These are phyloP conservation scores for Pararge aegeria DNA, from an alignment of 1,140 invertebrate species.

Conservation along the genomic window DNA sequence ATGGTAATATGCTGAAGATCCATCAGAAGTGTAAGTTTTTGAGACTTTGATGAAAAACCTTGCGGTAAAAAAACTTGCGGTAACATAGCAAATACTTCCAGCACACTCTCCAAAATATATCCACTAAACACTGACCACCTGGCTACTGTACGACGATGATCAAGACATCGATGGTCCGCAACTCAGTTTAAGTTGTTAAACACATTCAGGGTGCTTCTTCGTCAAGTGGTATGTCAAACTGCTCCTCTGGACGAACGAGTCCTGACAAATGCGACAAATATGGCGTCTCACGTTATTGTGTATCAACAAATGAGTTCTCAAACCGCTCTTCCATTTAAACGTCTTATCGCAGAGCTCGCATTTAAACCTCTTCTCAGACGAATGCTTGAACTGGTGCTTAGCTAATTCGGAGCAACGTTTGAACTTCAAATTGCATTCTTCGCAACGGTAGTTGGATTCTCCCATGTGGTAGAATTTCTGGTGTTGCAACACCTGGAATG, in stretches of 20 bases:
- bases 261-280: conserved; percentile 87
- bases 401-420: conserved; percentile 53
- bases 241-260: conserved; percentile 83
- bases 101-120: no score
- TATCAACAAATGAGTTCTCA: conserved; percentile 22
- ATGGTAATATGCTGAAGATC: no score
- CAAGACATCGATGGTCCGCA: no score
- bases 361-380: conserved; percentile 63
- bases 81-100: no score
- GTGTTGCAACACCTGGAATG: conserved; percentile 34
- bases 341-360: conserved; percentile 50
- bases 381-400: conserved; percentile 77
- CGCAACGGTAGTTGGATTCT: conserved; percentile 53
- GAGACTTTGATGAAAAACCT: no score
- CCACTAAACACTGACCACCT: no score
- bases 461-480: conserved; percentile 49
- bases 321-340: conserved; percentile 33
- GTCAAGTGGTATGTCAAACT: conserved; percentile 61
- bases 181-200: no score
- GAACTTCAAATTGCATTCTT: conserved; percentile 58
- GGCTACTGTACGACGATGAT: no score
- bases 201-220: conserved; percentile 54
- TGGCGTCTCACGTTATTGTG: conserved; percentile 86
- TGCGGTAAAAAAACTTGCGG: no score
- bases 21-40: no score